A percentile compares a stretch with the other conserved stretches of the same genome.
Evolutionary conservation across 2,113 vertebrate genomes (phyloP).

Genomic region (Malaclemys terrapin): DNA sequence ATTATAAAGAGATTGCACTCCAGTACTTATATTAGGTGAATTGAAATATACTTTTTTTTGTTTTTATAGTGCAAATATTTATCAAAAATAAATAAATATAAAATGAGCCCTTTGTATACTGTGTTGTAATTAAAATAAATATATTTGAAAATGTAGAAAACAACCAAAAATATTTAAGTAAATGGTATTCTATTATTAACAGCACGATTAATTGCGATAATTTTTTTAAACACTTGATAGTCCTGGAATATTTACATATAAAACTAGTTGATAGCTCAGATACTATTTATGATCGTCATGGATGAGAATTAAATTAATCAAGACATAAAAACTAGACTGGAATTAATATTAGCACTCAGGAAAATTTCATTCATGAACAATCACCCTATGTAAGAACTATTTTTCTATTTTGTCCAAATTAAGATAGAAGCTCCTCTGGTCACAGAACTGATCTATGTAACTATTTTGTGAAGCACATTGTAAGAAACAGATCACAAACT

Average conservation of each 20-base stretch:
- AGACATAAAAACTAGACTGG: background rate
- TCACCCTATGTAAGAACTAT: accelerated
- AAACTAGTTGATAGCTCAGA: background rate
- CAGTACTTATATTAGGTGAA: no score
- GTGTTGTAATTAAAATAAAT: no score
- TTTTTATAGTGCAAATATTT: no score
- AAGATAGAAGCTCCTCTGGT: background rate
- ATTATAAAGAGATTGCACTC: no score
- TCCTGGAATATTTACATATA: background rate
- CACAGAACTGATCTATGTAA: background rate
- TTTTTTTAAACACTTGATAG: no score
- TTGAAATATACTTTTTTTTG: no score
- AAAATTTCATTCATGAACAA: background rate
- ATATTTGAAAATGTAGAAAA: no score
- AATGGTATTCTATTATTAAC: no score
- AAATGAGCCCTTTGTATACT: no score
- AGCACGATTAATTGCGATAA: no score
- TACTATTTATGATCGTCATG: background rate
- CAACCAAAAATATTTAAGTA: no score
- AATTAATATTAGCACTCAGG: background rate
- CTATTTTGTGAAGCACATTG: background rate
- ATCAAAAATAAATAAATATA: no score
- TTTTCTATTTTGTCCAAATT: background rate
- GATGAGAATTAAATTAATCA: background rate
- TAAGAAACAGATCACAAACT: background rate